Evolutionary conservation across 2,888 invertebrate species (phyloP), one percentile per base, ranked within the genome.

Genomic region (Apamea crenata): DNA sequence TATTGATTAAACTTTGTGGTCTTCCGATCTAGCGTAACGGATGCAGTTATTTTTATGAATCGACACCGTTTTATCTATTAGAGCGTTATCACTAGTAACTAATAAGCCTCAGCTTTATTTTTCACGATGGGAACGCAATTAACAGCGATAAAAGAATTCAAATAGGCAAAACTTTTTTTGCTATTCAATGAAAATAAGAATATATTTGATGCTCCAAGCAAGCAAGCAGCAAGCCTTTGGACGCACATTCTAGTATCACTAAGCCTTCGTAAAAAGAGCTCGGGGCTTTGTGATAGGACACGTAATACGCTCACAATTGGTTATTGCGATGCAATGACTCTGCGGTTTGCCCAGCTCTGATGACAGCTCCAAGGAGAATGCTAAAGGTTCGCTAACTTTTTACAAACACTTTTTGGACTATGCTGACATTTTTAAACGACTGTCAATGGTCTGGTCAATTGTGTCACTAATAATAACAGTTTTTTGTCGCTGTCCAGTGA

Each of bases 271-370:
- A 88, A 91, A 92, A 94, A 94, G 93, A 93, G 93, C 93, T 92
- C 90, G 91, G 92, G 94, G 95, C 96, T 96, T 96, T 96, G 96
- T 96, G 96, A 94, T 95, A 94, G 94, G 94, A 95, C 95, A 95
- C 95, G 96, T 96, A 96, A 96, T 96, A 96, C 95, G 94, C 93
- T 94, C 96, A 97, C 97, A 97, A 97, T 97, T 96, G 96, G 97
- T 97, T 97, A 97, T 97, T 97, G 97, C 97, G 95, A 89, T 93
- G 95, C 96, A 95, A 94, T 97, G 97, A 97, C 97, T 93, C 89
- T 93, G 97, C 97, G 95, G 95, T 96, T 97, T 95, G 93, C 87
- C 87, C 90, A 89, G 89, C 90, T 88, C 90, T 92, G 92, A 91
- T 92, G 93, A 92, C 93, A 92, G 93, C 93, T 93, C 90, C 90